Evolutionary conservation across 2,888 invertebrate genomes (phyloP).

Genomic region (Meliscaeva auricollis): DNA sequence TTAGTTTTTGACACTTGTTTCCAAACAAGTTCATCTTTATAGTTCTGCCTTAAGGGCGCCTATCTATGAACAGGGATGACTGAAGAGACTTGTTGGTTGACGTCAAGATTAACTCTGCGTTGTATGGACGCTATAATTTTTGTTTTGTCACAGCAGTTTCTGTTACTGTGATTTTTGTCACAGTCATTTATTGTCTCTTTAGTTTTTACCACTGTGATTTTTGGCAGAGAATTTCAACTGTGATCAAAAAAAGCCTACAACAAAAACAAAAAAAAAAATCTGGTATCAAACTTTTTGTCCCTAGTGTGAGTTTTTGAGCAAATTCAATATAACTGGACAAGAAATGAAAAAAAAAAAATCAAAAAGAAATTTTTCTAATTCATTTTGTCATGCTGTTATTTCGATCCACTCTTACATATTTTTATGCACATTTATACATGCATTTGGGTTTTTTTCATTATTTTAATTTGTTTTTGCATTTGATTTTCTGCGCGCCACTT

Average conservation of each 20-base stretch:
- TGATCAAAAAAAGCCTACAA: too few relatives aligned
- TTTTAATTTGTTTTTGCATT: conserved; percentile 7
- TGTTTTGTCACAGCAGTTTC: too few relatives aligned
- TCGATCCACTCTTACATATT: conserved; percentile 23
- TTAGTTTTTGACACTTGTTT: too few relatives aligned
- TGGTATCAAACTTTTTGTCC: neutral
- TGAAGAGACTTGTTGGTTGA: too few relatives aligned
- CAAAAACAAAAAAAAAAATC: neutral
- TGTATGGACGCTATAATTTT: too few relatives aligned
- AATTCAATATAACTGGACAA: conserved; percentile 57
- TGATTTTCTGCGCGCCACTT: conserved; percentile 60
- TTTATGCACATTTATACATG: neutral
- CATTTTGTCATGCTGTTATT: conserved; percentile 51
- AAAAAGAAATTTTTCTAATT: conserved; percentile 45
- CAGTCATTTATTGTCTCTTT: too few relatives aligned
- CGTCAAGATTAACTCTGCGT: too few relatives aligned
- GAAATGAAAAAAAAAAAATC: conserved; percentile 5
- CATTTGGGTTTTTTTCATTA: conserved; percentile 54
- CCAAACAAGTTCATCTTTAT: too few relatives aligned
- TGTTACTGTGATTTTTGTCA: too few relatives aligned
- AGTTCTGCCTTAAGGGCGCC: too few relatives aligned
- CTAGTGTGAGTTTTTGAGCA: conserved; percentile 38
- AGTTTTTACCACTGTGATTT: too few relatives aligned
- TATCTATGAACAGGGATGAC: too few relatives aligned
- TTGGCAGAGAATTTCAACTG: neutral